Evolutionary conservation across 2,888 invertebrate species (phyloP), one percentile per base, ranked within the genome.

Genomic region (Callosobruchus maculatus): DNA sequence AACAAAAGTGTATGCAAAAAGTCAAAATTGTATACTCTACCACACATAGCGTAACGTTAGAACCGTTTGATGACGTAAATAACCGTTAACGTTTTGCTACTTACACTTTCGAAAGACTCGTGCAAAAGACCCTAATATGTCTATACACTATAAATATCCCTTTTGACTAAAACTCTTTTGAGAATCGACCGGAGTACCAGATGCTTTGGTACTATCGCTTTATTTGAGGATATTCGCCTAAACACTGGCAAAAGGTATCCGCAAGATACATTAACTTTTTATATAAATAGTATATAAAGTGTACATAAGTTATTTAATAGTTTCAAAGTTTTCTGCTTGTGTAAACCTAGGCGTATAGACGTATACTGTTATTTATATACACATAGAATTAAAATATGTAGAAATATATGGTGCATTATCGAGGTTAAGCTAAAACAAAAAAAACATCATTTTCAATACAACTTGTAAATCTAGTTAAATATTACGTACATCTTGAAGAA

Each of bases 141-240:
- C n/a, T n/a, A n/a, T n/a, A n/a, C n/a, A n/a, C n/a, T n/a, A n/a
- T n/a, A n/a, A n/a, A n/a, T n/a, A n/a, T n/a, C n/a, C n/a, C n/a
- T n/a, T n/a, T n/a, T 49, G 4, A 18, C 13, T 5, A 49, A 49
- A 13, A 1, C 49, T 49, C 20, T 20, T 18, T 20, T 68, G 21
- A 9, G 20, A 68, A 68, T 68, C 22, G 68, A 68, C 68, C 22
- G 68, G 20, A 21, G 21, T 20, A 68, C 21, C 67, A 73, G 68
- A 84, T 83, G 87, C 86, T 87, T 87, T 86, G 87, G 87, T 87
- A 86, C 84, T 84, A 85, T 84, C 84, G 87, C 86, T 87, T 87
- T 87, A 87, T 85, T 84, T 75, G 30, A 72, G 72, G 72, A 72
- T 74, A 74, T 72, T 70, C 70, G 68, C 70, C 70, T 21, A 73